Evolutionary conservation across 2,888 invertebrate species (phyloP), one percentile per base, ranked within the genome.

Genomic region (Suillia variegata): DNA sequence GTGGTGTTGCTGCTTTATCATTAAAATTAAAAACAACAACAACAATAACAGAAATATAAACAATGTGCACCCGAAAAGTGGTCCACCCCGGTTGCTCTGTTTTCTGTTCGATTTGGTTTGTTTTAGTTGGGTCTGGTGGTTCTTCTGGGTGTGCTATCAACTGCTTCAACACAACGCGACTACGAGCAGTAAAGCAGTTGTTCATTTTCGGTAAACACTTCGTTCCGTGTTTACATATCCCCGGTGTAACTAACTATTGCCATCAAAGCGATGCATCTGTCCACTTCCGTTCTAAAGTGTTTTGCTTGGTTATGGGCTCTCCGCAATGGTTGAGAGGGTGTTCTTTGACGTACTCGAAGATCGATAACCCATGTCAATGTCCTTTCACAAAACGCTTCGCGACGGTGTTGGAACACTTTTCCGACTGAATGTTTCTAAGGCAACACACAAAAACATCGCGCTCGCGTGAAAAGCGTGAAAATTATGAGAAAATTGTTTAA

Each of bases 221-320:
- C 15, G 6, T 45, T 45, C 45, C 18, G 6, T 38, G 42, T 42
- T 34, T 6, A 20, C 33, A n/a, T n/a, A n/a, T 56, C 20, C 60
- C 17, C 53, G 65, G 68, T 72, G 63, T 73, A 64, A 64, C 64
- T 65, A 67, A 63, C 73, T 63, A 62, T 45, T 33, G 24, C n/a
- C n/a, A n/a, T n/a, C n/a, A n/a, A n/a, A n/a, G n/a, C 51, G 54
- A 63, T 75, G 76, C 77, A 77, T 77, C 77, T 77, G 77, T 77
- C 75, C 77, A 71, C 67, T 76, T 75, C 67, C 71, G 66, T 56
- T 62, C 56, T 50, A 60, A 54, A 61, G 60, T 65, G 20, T 45
- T 17, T 45, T 38, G 38, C n/a, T 38, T 31, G 6, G 31, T 31
- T 12, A 31, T 31, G 31, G 31, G 31, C 31, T 31, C 6, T n/a